Base-by-base conservation (phyloP, 2,888 invertebrate species). In the Eudemis profundana region DNA sequence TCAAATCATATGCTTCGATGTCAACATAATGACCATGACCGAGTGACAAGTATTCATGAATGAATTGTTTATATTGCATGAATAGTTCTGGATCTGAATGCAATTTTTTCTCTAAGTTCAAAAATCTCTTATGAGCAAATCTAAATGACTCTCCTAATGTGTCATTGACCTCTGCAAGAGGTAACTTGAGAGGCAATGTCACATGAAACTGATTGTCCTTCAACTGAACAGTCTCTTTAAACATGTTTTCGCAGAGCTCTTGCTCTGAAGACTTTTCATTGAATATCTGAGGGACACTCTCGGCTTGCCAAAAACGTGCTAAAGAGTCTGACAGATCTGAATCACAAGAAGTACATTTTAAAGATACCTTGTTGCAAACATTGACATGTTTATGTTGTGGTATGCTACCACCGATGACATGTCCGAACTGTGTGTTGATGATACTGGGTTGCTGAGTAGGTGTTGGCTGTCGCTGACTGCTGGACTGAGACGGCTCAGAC, bases 91-190 rank as follows among this genome's bases (percentile, higher is more conserved):
- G 36, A 61, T 61, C 36, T 59, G 50, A 53, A 23, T 67, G 44
- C 5, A 67, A 29, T 23, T 53, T 63, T 56, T 68, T 69, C 50
- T 74, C 70, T 19, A 72, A 36, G 47, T 61, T 72, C 3, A 54
- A 5, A 63, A 71, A 74, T 12, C 70, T 61, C n/a, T 68, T 57
- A 1, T 63, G 17, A 2, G 72, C 72, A 5, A 68, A 51, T 15
- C 70, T 2, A 50, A 72, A 71, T 12, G 72, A 72, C 17, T 72
- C 50, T 4, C 72, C 72, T 40, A 69, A 61, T 21, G 36, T 21
- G 38, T 53, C 14, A 33, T 36, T 21, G 1, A 53, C 8, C 5
- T 50, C 17, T 29, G 14, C 33, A 8, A 33, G 33, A 33, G 33
- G 33, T 8, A 33, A 33, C 8, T 33, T 33, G 2, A 33, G 33